Evolutionary conservation across 2,888 invertebrate species (phyloP).

Genomic region (Nymphalis polychloros): DNA sequence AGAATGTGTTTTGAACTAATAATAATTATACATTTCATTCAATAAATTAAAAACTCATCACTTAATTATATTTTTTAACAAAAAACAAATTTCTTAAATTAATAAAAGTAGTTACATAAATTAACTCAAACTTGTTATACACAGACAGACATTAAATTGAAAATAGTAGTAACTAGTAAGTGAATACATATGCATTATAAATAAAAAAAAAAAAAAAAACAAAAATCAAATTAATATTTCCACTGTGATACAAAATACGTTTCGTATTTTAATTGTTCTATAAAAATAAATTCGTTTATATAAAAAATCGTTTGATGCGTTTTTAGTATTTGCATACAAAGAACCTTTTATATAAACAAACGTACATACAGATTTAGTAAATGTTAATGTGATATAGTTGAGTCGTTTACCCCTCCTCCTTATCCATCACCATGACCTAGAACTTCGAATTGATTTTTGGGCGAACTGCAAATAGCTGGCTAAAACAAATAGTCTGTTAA

Average conservation of each 20-base stretch:
- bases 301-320: neutral
- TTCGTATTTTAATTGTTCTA: slow-evolving; percentile 3
- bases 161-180: neutral
- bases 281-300: neutral
- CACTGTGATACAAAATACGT: slow-evolving; percentile 1
- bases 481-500: too few relatives aligned
- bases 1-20: too few relatives aligned
- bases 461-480: too few relatives aligned
- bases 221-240: neutral
- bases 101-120: too few relatives aligned
- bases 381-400: too few relatives aligned
- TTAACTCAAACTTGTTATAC: neutral
- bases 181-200: neutral
- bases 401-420: too few relatives aligned
- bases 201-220: neutral
- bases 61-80: too few relatives aligned
- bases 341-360: neutral
- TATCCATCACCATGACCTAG: too few relatives aligned
- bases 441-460: too few relatives aligned
- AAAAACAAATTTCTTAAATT: too few relatives aligned
- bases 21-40: too few relatives aligned
- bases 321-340: slow-evolving; percentile 3
- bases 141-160: neutral
- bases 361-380: neutral
- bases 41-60: too few relatives aligned